These are phyloP conservation scores for Pseudorasbora parva DNA, from an alignment of 2,113 vertebrate genomes.

Conservation along the genomic window DNA sequence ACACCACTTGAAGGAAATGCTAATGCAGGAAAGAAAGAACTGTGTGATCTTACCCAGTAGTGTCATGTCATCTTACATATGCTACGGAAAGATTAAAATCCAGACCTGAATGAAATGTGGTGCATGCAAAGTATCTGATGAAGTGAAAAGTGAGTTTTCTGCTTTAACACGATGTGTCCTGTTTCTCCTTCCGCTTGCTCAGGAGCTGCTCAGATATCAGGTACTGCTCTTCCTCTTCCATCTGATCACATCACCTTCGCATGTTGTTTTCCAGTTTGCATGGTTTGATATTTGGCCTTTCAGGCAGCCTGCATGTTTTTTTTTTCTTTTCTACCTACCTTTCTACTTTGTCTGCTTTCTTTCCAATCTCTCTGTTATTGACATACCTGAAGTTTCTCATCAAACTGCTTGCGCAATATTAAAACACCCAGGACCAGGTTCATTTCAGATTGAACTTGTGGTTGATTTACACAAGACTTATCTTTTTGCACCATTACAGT, in stretches of 20 bases:
- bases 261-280: constrained; percentile 2
- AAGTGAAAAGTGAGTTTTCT: constrained; percentile 14
- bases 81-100: constrained; percentile 19
- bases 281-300: constrained; percentile 13
- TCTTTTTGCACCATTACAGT: neutral
- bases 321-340: neutral
- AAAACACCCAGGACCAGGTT: neutral
- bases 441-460: neutral
- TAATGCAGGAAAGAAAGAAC: constrained; percentile 23
- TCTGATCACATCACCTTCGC: constrained; percentile 23
- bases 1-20: constrained; percentile 28
- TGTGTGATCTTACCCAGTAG: constrained; percentile 3
- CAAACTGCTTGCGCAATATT: neutral
- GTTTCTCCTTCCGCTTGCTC: constrained; percentile 61
- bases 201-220: constrained; percentile 82
- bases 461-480: neutral
- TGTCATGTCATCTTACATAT: constrained; percentile 18
- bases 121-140: constrained; percentile 15
- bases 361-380: neutral
- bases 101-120: constrained; percentile 6
- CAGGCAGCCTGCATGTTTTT: constrained; percentile 7
- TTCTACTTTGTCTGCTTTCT: neutral
- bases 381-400: neutral
- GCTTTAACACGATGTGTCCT: constrained; percentile 29
- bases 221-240: constrained; percentile 65